Evolutionary conservation across 1,140 invertebrate genomes (phyloP).

Genomic region (Cydia strobilella): DNA sequence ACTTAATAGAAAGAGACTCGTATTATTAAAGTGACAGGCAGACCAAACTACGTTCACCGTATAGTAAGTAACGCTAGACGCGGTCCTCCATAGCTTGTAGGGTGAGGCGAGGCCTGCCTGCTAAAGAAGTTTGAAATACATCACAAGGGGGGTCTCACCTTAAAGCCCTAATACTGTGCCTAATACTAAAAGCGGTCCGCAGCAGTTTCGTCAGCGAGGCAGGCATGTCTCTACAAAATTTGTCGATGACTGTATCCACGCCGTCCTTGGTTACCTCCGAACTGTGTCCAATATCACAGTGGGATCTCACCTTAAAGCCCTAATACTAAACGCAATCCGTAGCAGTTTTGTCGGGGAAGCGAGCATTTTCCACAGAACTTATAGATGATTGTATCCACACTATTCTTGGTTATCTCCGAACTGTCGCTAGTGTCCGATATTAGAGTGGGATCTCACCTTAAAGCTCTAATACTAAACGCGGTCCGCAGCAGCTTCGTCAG

Average conservation of each 20-base stretch:
- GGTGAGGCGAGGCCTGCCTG: too few species aligned
- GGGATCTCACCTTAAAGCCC: conserved; percentile 84
- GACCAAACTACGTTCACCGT: too few species aligned
- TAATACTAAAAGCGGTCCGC: conserved; percentile 54
- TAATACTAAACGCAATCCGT: conserved; percentile 94
- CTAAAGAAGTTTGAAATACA: too few species aligned
- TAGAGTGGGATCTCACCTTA: too few species aligned
- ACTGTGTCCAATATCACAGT: conserved; percentile 50
- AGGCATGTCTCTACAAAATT: conserved; percentile 89
- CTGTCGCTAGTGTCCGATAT: conserved; percentile 42
- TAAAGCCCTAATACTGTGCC: too few species aligned
- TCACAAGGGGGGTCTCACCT: too few species aligned
- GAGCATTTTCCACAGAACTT: conserved; percentile 94
- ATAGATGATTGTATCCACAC: conserved; percentile 87
- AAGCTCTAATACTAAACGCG: conserved; percentile 50
- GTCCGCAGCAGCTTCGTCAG: conserved; percentile 67
- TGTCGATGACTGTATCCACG: conserved; percentile 88
- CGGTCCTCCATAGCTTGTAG: too few species aligned
- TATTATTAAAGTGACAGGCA: too few species aligned
- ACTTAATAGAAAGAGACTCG: too few species aligned
- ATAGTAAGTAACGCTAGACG: too few species aligned
- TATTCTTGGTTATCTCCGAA: conserved; percentile 89
- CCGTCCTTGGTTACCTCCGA: conserved; percentile 90
- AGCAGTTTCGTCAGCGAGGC: conserved; percentile 66
- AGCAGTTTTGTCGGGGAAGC: conserved; percentile 93